Evolutionary conservation across 2,888 invertebrate genomes (phyloP).

Genomic region (Apamea crenata): DNA sequence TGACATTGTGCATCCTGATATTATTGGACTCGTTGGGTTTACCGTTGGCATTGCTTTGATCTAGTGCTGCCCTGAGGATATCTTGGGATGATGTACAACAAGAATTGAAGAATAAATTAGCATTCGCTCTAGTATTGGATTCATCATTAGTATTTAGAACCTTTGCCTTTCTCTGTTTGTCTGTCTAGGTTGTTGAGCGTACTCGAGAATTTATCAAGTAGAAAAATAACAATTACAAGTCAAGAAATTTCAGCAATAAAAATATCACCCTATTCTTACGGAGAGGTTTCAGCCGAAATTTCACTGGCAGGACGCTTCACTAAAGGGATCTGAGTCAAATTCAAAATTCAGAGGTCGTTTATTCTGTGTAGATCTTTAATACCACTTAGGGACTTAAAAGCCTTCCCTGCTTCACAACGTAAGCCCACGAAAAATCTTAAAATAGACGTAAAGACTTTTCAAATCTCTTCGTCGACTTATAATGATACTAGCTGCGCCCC

Average conservation of each 20-base stretch:
- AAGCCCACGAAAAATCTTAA: constrained; percentile 57
- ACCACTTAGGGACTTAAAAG: constrained; percentile 55
- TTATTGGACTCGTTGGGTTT: constrained; percentile 59
- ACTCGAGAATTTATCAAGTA: not conserved
- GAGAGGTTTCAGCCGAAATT: constrained; percentile 4
- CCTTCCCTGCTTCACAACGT: constrained; percentile 36
- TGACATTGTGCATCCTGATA: constrained; percentile 64
- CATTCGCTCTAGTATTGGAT: constrained; percentile 28
- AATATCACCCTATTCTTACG: not conserved
- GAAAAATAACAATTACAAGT: not conserved
- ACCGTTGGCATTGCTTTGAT: constrained; percentile 62
- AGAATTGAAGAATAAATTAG: constrained; percentile 41
- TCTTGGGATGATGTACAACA: constrained; percentile 49
- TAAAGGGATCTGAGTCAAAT: constrained; percentile 37
- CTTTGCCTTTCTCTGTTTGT: constrained; percentile 5
- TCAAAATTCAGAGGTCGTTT: constrained; percentile 48
- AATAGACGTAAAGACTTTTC: constrained; percentile 51
- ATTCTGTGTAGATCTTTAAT: constrained; percentile 54
- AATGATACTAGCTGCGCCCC: too few relatives aligned
- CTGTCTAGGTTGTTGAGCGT: too few relatives aligned
- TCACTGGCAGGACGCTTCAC: constrained; percentile 11
- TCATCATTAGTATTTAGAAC: constrained; percentile 5
- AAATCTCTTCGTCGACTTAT: constrained; percentile 44
- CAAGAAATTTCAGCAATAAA: constrained; percentile 6
- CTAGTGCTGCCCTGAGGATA: constrained; percentile 56